These are phyloP conservation scores for Mythimna ferrago DNA, from an alignment of 2,888 invertebrate species.

Conservation along the genomic window DNA sequence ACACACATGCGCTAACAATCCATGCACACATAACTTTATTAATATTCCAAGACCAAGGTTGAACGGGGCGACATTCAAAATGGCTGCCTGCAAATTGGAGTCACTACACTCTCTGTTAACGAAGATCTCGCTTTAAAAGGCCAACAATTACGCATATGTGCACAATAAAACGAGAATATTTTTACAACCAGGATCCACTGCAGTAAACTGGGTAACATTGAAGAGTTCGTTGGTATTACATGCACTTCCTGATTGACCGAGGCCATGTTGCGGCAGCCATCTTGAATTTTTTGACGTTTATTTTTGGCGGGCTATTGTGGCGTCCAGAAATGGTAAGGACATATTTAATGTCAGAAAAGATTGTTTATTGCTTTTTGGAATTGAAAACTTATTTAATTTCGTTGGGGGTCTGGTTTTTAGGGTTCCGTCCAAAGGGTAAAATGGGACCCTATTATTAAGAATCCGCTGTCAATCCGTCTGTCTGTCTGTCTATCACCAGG, in stretches of 20 bases:
- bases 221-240: conserved; percentile 89
- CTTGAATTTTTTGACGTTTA: conserved; percentile 88
- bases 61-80: conserved; percentile 70
- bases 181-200: conserved; percentile 76
- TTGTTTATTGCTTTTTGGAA: conserved; percentile 53
- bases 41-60: conserved; percentile 72
- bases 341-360: conserved; percentile 61
- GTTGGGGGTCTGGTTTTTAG: background rate
- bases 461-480: too few species aligned
- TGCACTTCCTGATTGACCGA: conserved; percentile 87
- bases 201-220: conserved; percentile 86
- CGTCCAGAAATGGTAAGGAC: conserved; percentile 78
- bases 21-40: conserved; percentile 52
- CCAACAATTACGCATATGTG: conserved; percentile 73
- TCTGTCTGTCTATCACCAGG: too few species aligned
- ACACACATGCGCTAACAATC: conserved; percentile 58
- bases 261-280: conserved; percentile 84
- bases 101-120: conserved; percentile 65
- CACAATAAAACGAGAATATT: conserved; percentile 75
- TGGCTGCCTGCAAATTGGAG: conserved; percentile 68
- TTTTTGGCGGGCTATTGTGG: conserved; percentile 85
- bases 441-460: too few species aligned
- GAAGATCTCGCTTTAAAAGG: conserved; percentile 77
- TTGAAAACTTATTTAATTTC: conserved; percentile 51
- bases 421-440: too few species aligned